These are phyloP conservation scores for Serripes groenlandicus DNA, from an alignment of 2,888 invertebrate genomes.

Conservation along the genomic window DNA sequence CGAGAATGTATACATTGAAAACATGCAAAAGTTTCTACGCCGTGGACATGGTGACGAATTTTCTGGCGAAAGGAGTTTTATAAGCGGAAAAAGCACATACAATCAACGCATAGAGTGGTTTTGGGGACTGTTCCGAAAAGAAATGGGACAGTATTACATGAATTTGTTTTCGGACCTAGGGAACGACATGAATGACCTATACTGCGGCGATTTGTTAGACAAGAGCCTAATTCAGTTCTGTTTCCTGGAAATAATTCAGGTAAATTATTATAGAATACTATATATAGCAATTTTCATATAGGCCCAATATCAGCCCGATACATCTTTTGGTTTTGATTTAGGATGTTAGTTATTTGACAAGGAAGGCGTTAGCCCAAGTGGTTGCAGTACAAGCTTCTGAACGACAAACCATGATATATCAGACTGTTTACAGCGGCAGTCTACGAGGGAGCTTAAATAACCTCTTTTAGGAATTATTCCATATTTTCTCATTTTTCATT, in stretches of 20 bases:
- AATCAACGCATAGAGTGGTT: slow-evolving; percentile 67
- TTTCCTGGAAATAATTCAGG: slow-evolving; percentile 62
- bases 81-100: slow-evolving; percentile 45
- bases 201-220: slow-evolving; percentile 42
- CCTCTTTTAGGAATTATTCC: too few species aligned
- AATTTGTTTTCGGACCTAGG: slow-evolving; percentile 39
- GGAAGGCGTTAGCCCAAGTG: too few species aligned
- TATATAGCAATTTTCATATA: too few species aligned
- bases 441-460: too few species aligned
- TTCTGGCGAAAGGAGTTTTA: slow-evolving; percentile 27
- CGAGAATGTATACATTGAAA: slow-evolving; percentile 48
- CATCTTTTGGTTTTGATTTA: too few species aligned
- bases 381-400: too few species aligned
- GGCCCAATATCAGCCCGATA: too few species aligned
- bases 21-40: slow-evolving; percentile 36
- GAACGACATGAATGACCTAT: slow-evolving; percentile 34
- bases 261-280: too few species aligned
- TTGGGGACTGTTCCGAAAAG: slow-evolving; percentile 59
- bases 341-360: too few species aligned
- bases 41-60: slow-evolving; percentile 9
- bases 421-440: too few species aligned
- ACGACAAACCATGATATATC: too few species aligned
- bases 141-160: slow-evolving; percentile 57
- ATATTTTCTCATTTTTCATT: too few species aligned
- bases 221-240: slow-evolving; percentile 54